Base-by-base conservation (phyloP, 2,888 invertebrate genomes). In the Dolichomitus sp. region DNA sequence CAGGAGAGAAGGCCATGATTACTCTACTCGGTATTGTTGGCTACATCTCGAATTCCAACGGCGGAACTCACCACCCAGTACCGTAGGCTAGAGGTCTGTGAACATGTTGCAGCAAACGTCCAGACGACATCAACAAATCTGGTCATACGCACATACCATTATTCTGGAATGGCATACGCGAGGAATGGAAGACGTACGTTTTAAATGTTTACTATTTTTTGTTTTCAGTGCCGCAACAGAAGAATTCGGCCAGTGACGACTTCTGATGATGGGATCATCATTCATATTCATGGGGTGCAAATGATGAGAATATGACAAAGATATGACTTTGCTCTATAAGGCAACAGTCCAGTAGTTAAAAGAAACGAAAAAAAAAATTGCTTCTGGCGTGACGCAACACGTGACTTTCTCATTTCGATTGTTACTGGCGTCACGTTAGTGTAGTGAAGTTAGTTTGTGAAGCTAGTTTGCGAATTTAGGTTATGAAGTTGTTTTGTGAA, bases 141-240 rank as follows among this genome's bases (percentile, higher is more conserved):
- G 52, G 81, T 81, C 81, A 81, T 78, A 81, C 74, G 69, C 81
- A 74, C 74, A 78, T 81, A 78, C 74, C 48, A 81, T 81, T 78
- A 81, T 68, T 81, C 81, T 61, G 76, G 50, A 73, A 77, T 77
- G 78, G 73, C 68, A 73, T 45, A 68, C 68, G 61, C 72, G 42
- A 66, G 68, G 33, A 66, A 66, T 17, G 57, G 27, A 59, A 27
- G 57, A 59, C 17, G 12, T 30, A 14, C 37, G 5, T 11, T 54
- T 66, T 33, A 19, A 7, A 45, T 33, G 33, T 4, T 6, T 6
- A 37, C 42, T 70, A 76, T 72, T 81, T 76, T 66, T 76, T n/a
- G n/a, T n/a, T n/a, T n/a, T n/a, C n/a, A 27, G 42, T 59, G 57
- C 14, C 27, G 57, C 52, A 68, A 59, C 70, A 42, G 33, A 37